Evolutionary conservation across 2,888 invertebrate genomes (phyloP).

Genomic region (Lymantria dispar): DNA sequence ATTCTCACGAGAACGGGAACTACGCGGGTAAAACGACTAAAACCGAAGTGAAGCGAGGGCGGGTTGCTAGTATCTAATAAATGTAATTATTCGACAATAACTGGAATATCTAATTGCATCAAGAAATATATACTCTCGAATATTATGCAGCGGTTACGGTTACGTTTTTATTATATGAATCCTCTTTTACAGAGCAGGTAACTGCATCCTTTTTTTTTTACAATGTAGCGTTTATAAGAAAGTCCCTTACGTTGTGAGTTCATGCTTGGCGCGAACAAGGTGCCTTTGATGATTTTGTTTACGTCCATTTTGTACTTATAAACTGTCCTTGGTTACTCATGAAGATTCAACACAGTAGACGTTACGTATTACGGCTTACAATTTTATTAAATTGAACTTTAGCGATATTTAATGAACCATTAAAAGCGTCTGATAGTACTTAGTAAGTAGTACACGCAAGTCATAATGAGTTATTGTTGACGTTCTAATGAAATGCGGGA

Average conservation of each 20-base stretch:
- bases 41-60: no score
- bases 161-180: not conserved
- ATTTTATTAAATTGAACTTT: slow-evolving; percentile 15
- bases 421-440: no score
- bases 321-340: slow-evolving; percentile 21
- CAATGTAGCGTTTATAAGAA: slow-evolving; percentile 37
- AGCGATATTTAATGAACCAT: not conserved
- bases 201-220: slow-evolving; percentile 67
- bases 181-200: slow-evolving; percentile 56
- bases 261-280: slow-evolving; percentile 27
- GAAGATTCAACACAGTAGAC: slow-evolving; percentile 13
- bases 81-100: no score
- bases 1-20: no score
- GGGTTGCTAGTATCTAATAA: no score
- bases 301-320: slow-evolving; percentile 19
- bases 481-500: no score
- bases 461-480: no score
- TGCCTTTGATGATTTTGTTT: slow-evolving; percentile 34
- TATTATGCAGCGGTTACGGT: not conserved
- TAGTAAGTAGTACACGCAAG: no score
- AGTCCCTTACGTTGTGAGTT: slow-evolving; percentile 45
- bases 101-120: not conserved
- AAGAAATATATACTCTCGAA: not conserved
- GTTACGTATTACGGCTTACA: slow-evolving; percentile 6
- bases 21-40: no score